phyloP scores from a whole-genome alignment of 2,797 vertebrate genomes.

The Harpagifer antarcticus region DNA sequence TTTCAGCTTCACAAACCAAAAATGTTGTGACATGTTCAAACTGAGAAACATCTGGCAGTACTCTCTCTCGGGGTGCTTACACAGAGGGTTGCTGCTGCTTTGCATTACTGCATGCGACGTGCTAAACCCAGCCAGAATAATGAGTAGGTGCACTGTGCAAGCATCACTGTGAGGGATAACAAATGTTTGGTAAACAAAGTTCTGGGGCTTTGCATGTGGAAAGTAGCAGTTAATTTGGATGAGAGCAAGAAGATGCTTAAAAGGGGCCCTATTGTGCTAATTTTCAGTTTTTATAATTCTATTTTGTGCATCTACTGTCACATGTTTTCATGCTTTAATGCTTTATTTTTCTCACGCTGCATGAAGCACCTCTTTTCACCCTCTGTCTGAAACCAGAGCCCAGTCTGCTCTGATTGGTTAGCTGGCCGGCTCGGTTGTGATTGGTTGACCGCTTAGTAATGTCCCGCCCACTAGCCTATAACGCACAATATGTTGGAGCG shows the following conservation, averaged over 20 bases:
- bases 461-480: no score
- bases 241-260: not conserved
- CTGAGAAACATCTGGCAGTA: conserved; percentile 32
- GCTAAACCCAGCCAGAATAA: not conserved
- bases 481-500: no score
- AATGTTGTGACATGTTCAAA: conserved; percentile 5
- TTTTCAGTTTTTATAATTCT: no score
- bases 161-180: not conserved
- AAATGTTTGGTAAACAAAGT: conserved; percentile 23
- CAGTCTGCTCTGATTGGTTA: no score
- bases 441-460: no score
- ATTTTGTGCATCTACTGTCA: no score
- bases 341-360: no score
- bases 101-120: conserved; percentile 18
- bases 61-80: conserved; percentile 5
- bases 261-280: no score
- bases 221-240: not conserved
- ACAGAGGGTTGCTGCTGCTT: conserved; percentile 13
- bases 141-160: not conserved
- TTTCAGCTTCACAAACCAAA: not conserved
- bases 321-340: no score
- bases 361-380: no score
- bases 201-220: not conserved
- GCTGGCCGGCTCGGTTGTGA: no score
- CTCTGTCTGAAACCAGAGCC: no score